phyloP scores from a whole-genome alignment of 2,888 invertebrate genomes.

The Noctua janthina region DNA sequence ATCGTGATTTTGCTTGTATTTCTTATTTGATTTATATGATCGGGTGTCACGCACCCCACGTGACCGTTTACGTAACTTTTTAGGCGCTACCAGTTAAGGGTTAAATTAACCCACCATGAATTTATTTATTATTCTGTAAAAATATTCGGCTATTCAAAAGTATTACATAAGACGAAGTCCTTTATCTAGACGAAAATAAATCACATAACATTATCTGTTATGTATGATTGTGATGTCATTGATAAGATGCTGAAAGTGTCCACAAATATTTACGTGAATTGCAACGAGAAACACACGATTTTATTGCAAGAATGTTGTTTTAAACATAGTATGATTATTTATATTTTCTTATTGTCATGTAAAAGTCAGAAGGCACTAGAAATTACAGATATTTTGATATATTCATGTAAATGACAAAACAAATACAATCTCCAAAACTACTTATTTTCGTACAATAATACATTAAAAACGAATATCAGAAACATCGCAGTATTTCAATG shows the following conservation, averaged over 20 bases:
- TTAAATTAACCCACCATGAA: not conserved
- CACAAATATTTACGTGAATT: conserved; percentile 46
- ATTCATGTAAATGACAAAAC: not conserved
- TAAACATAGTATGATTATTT: not conserved
- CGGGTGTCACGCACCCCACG: too few species aligned
- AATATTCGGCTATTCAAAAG: not conserved
- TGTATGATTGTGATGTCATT: conserved; percentile 44
- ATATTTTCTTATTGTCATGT: not conserved
- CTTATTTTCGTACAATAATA: not conserved
- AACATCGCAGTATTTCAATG: not conserved
- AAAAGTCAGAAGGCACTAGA: not conserved
- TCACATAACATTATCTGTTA: conserved; percentile 40
- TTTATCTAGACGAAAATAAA: conserved; percentile 49
- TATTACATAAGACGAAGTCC: not conserved
- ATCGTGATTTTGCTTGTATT: too few species aligned
- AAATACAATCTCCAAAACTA: not conserved
- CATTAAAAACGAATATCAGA: not conserved
- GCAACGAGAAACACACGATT: conserved; percentile 17
- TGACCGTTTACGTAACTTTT: too few species aligned
- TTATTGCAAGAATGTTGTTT: conserved; percentile 34
- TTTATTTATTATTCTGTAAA: not conserved
- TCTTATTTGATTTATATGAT: too few species aligned
- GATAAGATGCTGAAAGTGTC: conserved; percentile 29
- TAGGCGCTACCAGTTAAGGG: too few species aligned
- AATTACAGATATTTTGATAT: not conserved